Evolutionary conservation across 2,113 vertebrate species (phyloP), one percentile per base, ranked within the genome.

Genomic region (Kobus ellipsiprymnus): DNA sequence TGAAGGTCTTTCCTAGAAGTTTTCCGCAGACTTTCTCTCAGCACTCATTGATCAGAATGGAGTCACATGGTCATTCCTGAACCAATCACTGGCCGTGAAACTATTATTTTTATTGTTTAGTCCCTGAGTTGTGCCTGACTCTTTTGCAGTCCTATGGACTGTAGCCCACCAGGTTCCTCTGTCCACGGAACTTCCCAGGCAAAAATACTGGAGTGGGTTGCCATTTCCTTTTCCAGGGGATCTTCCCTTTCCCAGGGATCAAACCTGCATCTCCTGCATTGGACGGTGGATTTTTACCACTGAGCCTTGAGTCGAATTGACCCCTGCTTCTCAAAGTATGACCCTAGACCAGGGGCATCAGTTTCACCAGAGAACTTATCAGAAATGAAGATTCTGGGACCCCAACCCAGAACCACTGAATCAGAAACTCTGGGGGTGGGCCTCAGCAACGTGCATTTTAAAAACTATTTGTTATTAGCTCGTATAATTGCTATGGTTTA

Each of bases 301-400:
- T 40, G n/a, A 71, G n/a, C 1, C 17, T 33, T 5, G 29, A 11
- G 10, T 33, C 16, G 5, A 0, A 21, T 1, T 40, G 19, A 54
- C 10, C 52, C 6, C 12, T 4, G 29, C 4, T 40, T 77, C 36
- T 80, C 85, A 55, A 25, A 46, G 74, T 23, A 8, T 6, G 83
- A 25, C 7, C 36, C 15, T 48, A 50, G 16, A 15, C 40, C 30
- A 19, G 30, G 6, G 1, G 14, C 0, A 2, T 44, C 27, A 30
- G 50, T 7, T 2, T 71, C 9, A 0, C 23, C 19, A 5, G 33
- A 64, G 54, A 77, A 13, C 5, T 23, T 50, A 57, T 5, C 14
- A 15, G 81, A 93, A 54, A 27, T 17, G 60, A 21, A 71, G 29
- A 64, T 46, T 64, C 25, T 25, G n/a, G 25, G 74, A 23, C 64